Evolutionary conservation across 2,888 invertebrate species (phyloP).

Genomic region (Tenodera sinensis): DNA sequence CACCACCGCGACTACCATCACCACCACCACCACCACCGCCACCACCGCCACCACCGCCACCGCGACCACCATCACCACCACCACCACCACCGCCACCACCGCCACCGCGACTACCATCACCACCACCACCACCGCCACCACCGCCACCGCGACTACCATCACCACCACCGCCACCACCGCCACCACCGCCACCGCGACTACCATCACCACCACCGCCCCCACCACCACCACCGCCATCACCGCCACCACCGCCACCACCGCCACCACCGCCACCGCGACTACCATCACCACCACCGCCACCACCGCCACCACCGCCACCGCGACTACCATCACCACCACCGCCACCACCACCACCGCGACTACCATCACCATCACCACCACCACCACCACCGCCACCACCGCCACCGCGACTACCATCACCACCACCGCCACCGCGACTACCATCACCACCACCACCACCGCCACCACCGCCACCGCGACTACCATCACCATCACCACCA

Average conservation of each 20-base stretch:
- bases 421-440: slow-evolving; percentile 41
- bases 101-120: no score
- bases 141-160: no score
- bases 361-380: slow-evolving; percentile 41
- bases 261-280: slow-evolving; percentile 15
- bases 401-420: slow-evolving; percentile 50
- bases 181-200: slow-evolving; percentile 26
- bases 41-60: no score
- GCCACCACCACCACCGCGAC: slow-evolving; percentile 20
- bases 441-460: neutral
- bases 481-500: slow-evolving; percentile 23
- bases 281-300: slow-evolving; percentile 38
- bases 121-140: no score
- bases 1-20: slow-evolving; percentile 24
- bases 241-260: neutral
- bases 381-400: slow-evolving; percentile 46
- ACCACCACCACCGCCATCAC: no score
- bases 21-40: no score
- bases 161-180: slow-evolving; percentile 30
- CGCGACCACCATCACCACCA: no score
- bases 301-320: neutral
- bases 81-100: no score
- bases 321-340: slow-evolving; percentile 40
- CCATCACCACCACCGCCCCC: slow-evolving; percentile 26
- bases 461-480: slow-evolving; percentile 10